These are phyloP conservation scores for Pemphredon lugubris DNA, from an alignment of 2,888 invertebrate species.

Conservation along the genomic window DNA sequence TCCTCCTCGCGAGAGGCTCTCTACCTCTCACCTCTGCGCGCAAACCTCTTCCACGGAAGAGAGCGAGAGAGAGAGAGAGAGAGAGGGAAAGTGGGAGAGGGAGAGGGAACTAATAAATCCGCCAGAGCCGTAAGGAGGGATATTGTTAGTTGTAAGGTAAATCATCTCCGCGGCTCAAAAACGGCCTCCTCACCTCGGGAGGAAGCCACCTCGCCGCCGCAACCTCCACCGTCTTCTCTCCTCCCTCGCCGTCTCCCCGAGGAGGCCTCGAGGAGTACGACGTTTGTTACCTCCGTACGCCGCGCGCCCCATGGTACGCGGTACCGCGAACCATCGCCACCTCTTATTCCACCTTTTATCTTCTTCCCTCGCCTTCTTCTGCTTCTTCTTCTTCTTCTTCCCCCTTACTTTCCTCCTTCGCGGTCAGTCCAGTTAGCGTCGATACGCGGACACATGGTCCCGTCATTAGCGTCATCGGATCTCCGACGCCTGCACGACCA, in stretches of 20 bases:
- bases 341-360: constrained; percentile 37
- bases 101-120: constrained; percentile 78
- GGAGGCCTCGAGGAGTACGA: constrained; percentile 68
- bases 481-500: constrained; percentile 67
- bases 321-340: constrained; percentile 55
- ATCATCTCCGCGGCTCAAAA: constrained; percentile 76
- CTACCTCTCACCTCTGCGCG: constrained; percentile 57
- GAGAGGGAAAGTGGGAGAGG: constrained; percentile 70
- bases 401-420: constrained; percentile 52
- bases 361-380: not conserved
- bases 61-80: constrained; percentile 61
- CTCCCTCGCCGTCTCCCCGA: no score
- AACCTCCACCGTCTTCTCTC: constrained; percentile 41
- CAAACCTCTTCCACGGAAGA: constrained; percentile 60
- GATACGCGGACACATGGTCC: constrained; percentile 73
- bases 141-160: constrained; percentile 80
- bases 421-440: constrained; percentile 72
- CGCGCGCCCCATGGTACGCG: constrained; percentile 50
- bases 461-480: constrained; percentile 77
- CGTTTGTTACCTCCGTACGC: constrained; percentile 68
- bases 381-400: constrained; percentile 21
- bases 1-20: constrained; percentile 43
- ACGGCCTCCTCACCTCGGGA: constrained; percentile 68
- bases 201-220: constrained; percentile 49
- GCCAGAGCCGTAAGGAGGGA: constrained; percentile 75